Base-by-base conservation (phyloP, 2,888 invertebrate genomes). In the Resseliella maxima region DNA sequence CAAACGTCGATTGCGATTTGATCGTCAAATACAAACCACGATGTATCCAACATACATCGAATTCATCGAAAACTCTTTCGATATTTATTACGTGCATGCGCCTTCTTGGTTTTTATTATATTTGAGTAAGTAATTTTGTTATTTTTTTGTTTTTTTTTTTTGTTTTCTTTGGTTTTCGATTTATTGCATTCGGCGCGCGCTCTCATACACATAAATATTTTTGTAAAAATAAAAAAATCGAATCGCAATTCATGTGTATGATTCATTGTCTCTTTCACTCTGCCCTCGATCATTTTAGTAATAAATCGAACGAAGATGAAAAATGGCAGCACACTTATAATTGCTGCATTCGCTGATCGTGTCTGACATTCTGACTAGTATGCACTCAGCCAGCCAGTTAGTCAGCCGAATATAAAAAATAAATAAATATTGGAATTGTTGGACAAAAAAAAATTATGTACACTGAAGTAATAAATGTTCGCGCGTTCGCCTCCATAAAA, bases 401-500 rank as follows among this genome's bases (percentile, higher is more conserved):
- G 64, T 27, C 8, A 2, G 15, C 64, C 24, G 27, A 64, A 27
- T 18, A 50, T 64, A 31, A 64, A 31, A 81, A 36, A 81, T 15
- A 36, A 10, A 35, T 6, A 18, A 81, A 81, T 18, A 81, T 6
- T 27, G n/a, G 2, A 54, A n/a, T n/a, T n/a, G n/a, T n/a, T n/a
- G n/a, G n/a, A n/a, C n/a, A n/a, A 21, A 12, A 50, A 50, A 8
- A 50, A 50, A 2, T 18, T 8, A 72, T 72, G 27, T 31, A 72
- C 31, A 72, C 72, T 83, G 38, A 38, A 83, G 38, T 83, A 36
- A 83, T 36, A 83, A 83, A 83, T 83, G 41, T 83, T 83, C 83
- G 38, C 83, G 41, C 38, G 41, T 83, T 83, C 83, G 83, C 83
- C 83, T 83, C 38, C 83, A 83, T 83, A 38, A 83, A 83, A 83